These are phyloP conservation scores for Gobionotothen gibberifrons DNA, from an alignment of 2,797 vertebrate species.

Conservation along the genomic window DNA sequence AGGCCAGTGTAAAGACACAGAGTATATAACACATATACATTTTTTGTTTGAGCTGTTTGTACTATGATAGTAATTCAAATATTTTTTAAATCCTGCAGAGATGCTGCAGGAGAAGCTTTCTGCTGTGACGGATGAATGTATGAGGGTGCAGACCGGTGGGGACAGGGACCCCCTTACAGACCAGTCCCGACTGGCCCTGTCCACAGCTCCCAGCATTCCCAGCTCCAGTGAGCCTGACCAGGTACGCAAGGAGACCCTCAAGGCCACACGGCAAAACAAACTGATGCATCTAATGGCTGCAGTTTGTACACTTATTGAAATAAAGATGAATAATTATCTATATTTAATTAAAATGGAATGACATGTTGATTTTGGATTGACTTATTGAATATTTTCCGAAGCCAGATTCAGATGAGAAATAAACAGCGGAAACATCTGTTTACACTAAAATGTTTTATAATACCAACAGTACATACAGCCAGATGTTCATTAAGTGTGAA, in stretches of 20 bases:
- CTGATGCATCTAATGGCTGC: neutral
- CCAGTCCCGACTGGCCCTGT: slow-evolving; percentile 84
- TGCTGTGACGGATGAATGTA: slow-evolving; percentile 91
- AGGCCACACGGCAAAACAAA: neutral
- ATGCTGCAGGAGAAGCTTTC: slow-evolving; percentile 98
- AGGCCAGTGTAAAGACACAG: neutral
- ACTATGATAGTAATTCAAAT: neutral
- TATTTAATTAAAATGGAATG: neutral
- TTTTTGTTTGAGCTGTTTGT: neutral
- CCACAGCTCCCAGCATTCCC: slow-evolving; percentile 86
- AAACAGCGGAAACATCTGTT: neutral
- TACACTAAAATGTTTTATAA: neutral
- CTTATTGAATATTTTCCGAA: neutral
- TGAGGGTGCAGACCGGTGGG: slow-evolving; percentile 83
- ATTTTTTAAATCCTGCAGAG: slow-evolving; percentile 82
- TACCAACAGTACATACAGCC: neutral
- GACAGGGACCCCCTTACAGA: slow-evolving; percentile 85
- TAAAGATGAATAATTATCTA: neutral
- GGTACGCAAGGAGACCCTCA: slow-evolving; percentile 74
- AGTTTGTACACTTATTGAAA: neutral
- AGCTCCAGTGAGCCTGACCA: slow-evolving; percentile 89
- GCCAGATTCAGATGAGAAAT: neutral
- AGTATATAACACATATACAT: neutral
- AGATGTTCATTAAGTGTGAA: neutral
- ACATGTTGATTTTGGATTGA: neutral